phyloP scores from a whole-genome alignment of 2,797 vertebrate genomes.

The Momotus momota region DNA sequence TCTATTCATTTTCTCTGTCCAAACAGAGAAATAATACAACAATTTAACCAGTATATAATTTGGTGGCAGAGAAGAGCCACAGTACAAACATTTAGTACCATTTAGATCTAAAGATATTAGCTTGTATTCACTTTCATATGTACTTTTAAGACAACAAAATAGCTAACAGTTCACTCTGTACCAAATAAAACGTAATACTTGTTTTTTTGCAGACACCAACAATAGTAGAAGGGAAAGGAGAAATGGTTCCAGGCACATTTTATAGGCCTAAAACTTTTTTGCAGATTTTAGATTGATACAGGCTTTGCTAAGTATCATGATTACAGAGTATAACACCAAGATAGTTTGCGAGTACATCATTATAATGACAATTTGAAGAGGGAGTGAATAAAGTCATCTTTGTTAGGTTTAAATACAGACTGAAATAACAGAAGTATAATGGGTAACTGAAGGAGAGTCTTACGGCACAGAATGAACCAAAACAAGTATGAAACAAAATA shows the following conservation, averaged over 20 bases:
- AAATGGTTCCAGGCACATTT: background rate
- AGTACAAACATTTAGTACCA: background rate
- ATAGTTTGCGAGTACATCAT: background rate
- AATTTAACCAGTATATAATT: background rate
- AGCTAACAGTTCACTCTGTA: background rate
- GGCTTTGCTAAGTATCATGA: background rate
- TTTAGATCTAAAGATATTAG: background rate
- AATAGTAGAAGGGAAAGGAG: background rate
- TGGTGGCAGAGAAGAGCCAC: background rate
- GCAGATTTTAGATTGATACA: background rate
- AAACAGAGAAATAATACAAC: background rate
- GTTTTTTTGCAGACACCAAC: background rate
- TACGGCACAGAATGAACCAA: rapidly evolving
- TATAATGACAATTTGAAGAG: background rate
- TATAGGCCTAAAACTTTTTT: background rate
- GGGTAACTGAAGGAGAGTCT: background rate
- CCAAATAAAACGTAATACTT: background rate
- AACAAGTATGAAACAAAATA: background rate
- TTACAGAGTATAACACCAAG: background rate
- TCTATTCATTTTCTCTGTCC: background rate
- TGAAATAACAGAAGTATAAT: background rate
- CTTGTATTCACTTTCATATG: background rate
- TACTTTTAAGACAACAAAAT: background rate
- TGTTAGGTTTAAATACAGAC: background rate
- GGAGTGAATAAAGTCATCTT: background rate